Percentiles rank a stretch among this genome's conserved stretches.
phyloP scores from a whole-genome alignment of 2,888 invertebrate genomes.

The Aphrophora alni region DNA sequence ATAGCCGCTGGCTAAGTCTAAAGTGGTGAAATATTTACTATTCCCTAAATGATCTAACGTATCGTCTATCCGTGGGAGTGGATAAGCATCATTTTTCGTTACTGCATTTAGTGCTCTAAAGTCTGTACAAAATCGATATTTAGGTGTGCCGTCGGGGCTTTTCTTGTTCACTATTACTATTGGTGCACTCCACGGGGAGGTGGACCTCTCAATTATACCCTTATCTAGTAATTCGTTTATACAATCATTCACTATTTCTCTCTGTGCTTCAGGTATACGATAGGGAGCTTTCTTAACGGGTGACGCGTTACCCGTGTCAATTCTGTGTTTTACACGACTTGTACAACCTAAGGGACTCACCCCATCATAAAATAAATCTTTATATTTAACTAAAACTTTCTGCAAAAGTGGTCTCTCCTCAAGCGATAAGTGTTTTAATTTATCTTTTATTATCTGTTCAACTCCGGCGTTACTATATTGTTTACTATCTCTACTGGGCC shows the following conservation, averaged over 20 bases:
- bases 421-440: too few species aligned
- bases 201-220: not conserved
- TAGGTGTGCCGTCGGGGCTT: not conserved
- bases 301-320: too few species aligned
- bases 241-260: too few species aligned
- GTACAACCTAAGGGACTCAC: too few species aligned
- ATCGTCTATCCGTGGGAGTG: not conserved
- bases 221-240: constrained; percentile 21
- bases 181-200: constrained; percentile 15
- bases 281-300: constrained; percentile 15
- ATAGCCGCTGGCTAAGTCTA: constrained; percentile 26
- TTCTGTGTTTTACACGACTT: too few species aligned
- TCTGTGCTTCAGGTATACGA: constrained; percentile 16
- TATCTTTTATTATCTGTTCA: too few species aligned
- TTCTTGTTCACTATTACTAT: constrained; percentile 26
- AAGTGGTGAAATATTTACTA: not conserved
- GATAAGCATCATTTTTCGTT: constrained; percentile 18
- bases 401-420: too few species aligned
- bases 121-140: constrained; percentile 3
- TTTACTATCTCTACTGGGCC: too few species aligned
- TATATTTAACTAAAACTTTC: too few species aligned
- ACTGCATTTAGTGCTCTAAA: constrained; percentile 20
- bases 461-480: too few species aligned
- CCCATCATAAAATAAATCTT: too few species aligned
- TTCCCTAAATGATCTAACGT: constrained; percentile 22